Percentiles rank a stretch among this genome's conserved stretches.
Conservation (phyloP, 2,888 invertebrate genomes). For the Diaprepes abbreviatus region DNA sequence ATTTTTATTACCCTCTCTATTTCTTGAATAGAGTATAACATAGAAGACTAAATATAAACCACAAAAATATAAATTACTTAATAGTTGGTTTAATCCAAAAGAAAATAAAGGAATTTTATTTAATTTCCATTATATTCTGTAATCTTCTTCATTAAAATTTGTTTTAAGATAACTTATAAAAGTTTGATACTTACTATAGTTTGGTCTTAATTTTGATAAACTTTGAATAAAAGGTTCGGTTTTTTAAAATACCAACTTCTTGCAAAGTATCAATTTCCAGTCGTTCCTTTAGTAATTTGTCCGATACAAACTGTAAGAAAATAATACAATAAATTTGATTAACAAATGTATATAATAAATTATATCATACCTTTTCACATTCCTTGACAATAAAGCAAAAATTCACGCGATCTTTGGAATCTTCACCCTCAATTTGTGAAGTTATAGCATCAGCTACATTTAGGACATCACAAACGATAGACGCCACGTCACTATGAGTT, state of each 20-base stretch:
- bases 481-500: conserved; percentile 84
- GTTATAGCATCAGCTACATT: conserved; percentile 90
- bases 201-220: conserved; percentile 99
- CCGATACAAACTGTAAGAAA: conserved; percentile 76
- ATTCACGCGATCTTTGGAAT: conserved; percentile 78
- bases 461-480: conserved; percentile 87
- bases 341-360: not conserved
- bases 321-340: not conserved
- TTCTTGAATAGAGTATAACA: no score
- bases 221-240: conserved; percentile 91
- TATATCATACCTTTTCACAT: conserved; percentile 77
- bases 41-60: no score
- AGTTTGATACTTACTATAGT: conserved; percentile 85
- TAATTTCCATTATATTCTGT: no score
- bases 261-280: conserved; percentile 94
- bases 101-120: no score
- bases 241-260: conserved; percentile 90
- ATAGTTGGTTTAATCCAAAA: no score
- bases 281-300: conserved; percentile 90
- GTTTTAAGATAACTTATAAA: no score
- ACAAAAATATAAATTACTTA: no score
- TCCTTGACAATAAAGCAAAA: conserved; percentile 86
- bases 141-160: no score
- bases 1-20: no score
- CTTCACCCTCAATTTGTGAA: conserved; percentile 72